phyloP scores from a whole-genome alignment of 2,797 vertebrate genomes.

The Chaenodraco wilsoni region DNA sequence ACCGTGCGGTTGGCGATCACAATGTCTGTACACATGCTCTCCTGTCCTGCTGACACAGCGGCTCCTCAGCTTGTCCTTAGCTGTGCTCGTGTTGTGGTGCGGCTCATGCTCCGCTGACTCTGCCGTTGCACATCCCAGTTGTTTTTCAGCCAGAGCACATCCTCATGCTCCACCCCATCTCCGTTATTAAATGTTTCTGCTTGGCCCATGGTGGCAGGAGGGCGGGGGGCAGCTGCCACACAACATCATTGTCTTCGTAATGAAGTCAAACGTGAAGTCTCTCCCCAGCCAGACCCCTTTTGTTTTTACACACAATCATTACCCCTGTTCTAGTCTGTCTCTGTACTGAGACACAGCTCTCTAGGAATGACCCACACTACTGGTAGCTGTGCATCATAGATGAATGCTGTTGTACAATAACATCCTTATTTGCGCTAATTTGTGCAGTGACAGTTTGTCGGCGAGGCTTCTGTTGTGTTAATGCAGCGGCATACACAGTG shows the following conservation, averaged over 20 bases:
- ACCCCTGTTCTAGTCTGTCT: slow-evolving; percentile 31
- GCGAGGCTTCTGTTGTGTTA: not conserved
- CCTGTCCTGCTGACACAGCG: slow-evolving; percentile 45
- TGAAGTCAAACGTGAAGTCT: slow-evolving; percentile 74
- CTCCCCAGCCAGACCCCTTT: slow-evolving; percentile 54
- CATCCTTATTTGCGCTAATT: slow-evolving; percentile 18
- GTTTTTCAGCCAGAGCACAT: slow-evolving; percentile 24
- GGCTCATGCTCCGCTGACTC: slow-evolving; percentile 31
- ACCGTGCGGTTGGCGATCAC: not conserved
- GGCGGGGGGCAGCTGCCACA: slow-evolving; percentile 63
- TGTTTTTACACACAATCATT: slow-evolving; percentile 61
- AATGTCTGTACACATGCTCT: slow-evolving; percentile 19
- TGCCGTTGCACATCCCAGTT: slow-evolving; percentile 30
- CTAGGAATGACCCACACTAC: slow-evolving; percentile 37
- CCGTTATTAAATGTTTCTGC: slow-evolving; percentile 44
- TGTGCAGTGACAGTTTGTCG: not conserved
- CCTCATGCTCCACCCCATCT: slow-evolving; percentile 46
- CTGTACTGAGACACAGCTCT: slow-evolving; percentile 22
- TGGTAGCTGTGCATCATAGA: slow-evolving; percentile 8
- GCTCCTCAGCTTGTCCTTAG: slow-evolving; percentile 26
- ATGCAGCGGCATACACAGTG: slow-evolving; percentile 12
- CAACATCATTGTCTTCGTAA: slow-evolving; percentile 62
- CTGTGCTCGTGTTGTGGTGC: not conserved
- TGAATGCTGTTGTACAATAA: slow-evolving; percentile 30
- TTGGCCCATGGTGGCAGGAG: slow-evolving; percentile 36